These are phyloP conservation scores for Battus philenor DNA, from an alignment of 1,140 invertebrate species.

Conservation along the genomic window DNA sequence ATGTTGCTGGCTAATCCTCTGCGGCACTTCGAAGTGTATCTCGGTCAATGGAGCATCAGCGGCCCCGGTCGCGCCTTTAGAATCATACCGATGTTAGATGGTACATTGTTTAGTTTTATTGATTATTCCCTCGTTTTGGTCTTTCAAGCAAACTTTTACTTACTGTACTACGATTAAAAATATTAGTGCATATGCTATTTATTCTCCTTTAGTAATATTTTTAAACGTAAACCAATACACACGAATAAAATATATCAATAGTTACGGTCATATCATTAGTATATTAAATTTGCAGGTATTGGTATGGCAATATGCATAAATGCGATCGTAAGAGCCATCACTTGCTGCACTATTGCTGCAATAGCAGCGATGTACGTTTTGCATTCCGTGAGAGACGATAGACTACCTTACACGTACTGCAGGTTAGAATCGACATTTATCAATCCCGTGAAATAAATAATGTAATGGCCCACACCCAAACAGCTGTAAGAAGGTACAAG, in stretches of 20 bases:
- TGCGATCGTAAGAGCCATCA: conserved; percentile 48
- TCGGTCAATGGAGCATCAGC: conserved; percentile 68
- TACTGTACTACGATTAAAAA: too few species aligned
- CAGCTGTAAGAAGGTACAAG: too few species aligned
- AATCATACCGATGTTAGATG: conserved; percentile 57
- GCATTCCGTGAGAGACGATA: conserved; percentile 36
- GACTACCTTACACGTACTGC: conserved; percentile 50
- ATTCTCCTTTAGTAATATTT: too few species aligned
- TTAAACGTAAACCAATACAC: too few species aligned
- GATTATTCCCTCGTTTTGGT: too few species aligned
- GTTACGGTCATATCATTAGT: background rate
- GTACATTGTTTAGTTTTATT: too few species aligned
- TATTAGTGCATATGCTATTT: too few species aligned
- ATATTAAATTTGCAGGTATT: conserved; percentile 33
- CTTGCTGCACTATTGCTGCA: conserved; percentile 44
- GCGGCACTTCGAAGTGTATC: conserved; percentile 64
- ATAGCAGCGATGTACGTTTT: conserved; percentile 43
- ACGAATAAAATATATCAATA: too few species aligned
- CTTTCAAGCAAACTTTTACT: too few species aligned
- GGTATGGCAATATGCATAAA: conserved; percentile 63
- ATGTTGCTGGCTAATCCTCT: conserved; percentile 48
- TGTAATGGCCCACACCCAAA: too few species aligned
- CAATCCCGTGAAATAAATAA: too few species aligned
- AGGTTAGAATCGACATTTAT: too few species aligned
- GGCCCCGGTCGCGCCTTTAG: conserved; percentile 62